Percentiles rank a stretch among this genome's conserved stretches.
phyloP scores from a whole-genome alignment of 2,888 invertebrate genomes.

The Nephrotoma guestfalica region DNA sequence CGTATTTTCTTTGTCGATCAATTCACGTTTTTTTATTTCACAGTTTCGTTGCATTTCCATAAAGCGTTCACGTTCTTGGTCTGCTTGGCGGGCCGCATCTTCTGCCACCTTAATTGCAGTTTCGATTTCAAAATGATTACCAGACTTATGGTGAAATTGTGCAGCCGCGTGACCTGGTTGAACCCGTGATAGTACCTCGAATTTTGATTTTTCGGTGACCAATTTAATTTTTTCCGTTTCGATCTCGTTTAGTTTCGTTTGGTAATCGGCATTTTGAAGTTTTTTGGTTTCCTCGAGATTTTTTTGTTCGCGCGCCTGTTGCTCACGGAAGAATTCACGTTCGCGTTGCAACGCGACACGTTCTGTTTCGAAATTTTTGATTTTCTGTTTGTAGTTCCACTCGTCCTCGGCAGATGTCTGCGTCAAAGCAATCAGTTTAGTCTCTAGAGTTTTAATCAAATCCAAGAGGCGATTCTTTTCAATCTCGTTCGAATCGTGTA shows the following conservation, averaged over 20 bases:
- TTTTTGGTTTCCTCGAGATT: constrained; percentile 26
- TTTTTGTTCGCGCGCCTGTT: constrained; percentile 26
- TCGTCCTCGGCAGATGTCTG: constrained; percentile 29
- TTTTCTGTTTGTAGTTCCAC: constrained; percentile 28
- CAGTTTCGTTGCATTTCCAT: constrained; percentile 25
- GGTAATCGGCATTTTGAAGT: constrained; percentile 23
- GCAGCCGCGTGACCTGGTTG: not conserved
- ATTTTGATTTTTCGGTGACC: constrained; percentile 22
- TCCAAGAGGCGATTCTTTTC: constrained; percentile 17
- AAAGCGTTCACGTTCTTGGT: constrained; percentile 26
- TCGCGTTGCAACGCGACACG: constrained; percentile 26
- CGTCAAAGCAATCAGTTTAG: constrained; percentile 23
- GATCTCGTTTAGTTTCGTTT: constrained; percentile 21
- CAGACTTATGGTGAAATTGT: constrained; percentile 12
- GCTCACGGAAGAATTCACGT: constrained; percentile 25
- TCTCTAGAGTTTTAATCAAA: constrained; percentile 27
- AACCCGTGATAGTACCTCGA: constrained; percentile 18
- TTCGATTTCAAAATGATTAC: constrained; percentile 22
- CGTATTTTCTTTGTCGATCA: constrained; percentile 24
- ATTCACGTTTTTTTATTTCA: constrained; percentile 25
- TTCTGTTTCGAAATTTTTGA: constrained; percentile 28
- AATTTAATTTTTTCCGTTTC: constrained; percentile 25
- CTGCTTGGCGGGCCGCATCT: constrained; percentile 27
- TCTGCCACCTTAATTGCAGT: constrained; percentile 26
- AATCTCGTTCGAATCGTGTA: not conserved